Base-by-base conservation (phyloP, 2,888 invertebrate genomes). In the Lithosia quadra region DNA sequence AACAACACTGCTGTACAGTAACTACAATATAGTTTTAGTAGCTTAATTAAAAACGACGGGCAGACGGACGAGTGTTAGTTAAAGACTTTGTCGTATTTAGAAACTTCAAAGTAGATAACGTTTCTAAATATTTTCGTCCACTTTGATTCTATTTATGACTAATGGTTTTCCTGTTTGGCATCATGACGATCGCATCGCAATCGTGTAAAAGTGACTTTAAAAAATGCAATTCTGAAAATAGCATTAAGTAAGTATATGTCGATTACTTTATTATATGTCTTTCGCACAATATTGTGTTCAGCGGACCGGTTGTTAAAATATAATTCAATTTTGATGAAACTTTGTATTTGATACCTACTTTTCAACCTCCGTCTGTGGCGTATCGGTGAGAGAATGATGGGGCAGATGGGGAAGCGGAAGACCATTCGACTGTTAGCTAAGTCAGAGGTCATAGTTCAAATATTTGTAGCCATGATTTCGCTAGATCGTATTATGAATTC, bases 71-170 rank as follows among this genome's bases (percentile, higher is more conserved):
- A 67, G 22, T 65, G 43, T 68, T 53, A 22, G 68, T 75, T 24
- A 49, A 68, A 56, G 24, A 58, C 65, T 60, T 43, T 9, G 59
- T 53, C 63, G 53, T 63, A 61, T 70, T 73, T 62, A 67, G 49
- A 61, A 67, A 72, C 76, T 69, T 81, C 81, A 81, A 81, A 80
- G 80, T 65, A 22, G 24, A 22, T 22, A 56, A 68, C 57, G 73
- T 73, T 70, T 57, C 60, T 72, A 73, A 75, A 71, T 76, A 75
- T 67, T 73, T 79, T 60, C 56, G 71, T 75, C 63, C 68, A 63
- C 80, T 81, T 81, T 81, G 77, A 79, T 77, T 77, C 72, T 79
- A 77, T 81, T 79, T 78, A n/a, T 68, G 70, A 78, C 76, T 81
- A 79, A 79, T 73, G 80, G 72, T 69, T 73, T 81, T 81, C 80